phyloP scores from a whole-genome alignment of 92 coral and sea anemone genomes.

The Epizoanthus fatuus region DNA sequence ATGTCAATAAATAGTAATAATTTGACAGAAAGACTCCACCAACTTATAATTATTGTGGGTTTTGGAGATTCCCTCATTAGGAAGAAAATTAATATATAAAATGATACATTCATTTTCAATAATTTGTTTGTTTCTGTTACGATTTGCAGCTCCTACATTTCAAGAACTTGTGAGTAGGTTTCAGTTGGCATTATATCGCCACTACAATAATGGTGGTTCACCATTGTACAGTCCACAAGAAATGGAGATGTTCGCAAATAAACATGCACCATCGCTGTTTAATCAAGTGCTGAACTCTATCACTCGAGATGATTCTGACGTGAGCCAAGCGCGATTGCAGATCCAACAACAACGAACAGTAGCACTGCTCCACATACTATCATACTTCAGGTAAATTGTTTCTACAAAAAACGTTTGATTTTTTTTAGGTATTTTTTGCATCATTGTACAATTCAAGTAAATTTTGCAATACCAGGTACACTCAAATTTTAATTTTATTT shows the following conservation, averaged over 20 bases:
- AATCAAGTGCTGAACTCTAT: background rate
- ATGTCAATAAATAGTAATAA: too few species aligned
- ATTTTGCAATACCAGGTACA: background rate
- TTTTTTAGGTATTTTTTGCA: background rate
- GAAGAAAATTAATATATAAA: background rate
- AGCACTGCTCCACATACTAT: background rate
- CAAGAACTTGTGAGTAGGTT: background rate
- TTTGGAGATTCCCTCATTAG: background rate
- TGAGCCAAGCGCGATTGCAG: background rate
- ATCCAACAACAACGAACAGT: constrained; percentile 1
- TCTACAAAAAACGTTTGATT: background rate
- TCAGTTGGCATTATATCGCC: constrained; percentile 1
- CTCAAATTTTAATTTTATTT: too few species aligned
- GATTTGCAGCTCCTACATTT: background rate
- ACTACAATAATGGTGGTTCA: constrained; percentile 6
- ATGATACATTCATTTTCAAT: background rate
- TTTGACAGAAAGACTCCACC: too few species aligned
- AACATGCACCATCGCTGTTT: background rate
- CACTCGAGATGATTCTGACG: background rate
- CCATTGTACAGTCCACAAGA: constrained; percentile 12
- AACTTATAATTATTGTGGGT: too few species aligned
- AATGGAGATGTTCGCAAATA: background rate
- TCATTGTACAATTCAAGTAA: background rate
- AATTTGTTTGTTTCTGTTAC: background rate
- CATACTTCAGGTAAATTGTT: constrained; percentile 13